These are phyloP conservation scores for Parasteatoda tepidariorum DNA, from an alignment of 1,140 invertebrate species.

Conservation along the genomic window DNA sequence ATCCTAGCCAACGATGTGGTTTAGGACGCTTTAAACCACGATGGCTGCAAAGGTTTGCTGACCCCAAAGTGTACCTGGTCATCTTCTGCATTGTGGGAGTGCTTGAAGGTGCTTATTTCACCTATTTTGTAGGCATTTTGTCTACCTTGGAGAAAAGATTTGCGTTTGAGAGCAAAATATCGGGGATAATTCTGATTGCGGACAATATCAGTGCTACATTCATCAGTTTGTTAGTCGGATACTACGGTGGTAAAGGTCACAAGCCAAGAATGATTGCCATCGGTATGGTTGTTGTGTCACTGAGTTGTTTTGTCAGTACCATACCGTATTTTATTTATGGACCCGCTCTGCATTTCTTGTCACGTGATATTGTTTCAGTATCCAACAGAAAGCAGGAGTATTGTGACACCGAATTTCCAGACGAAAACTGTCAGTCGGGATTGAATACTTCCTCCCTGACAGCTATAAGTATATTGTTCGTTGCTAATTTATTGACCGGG, in stretches of 20 bases:
- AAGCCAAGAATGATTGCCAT: conserved; percentile 78
- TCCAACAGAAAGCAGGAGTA: background rate
- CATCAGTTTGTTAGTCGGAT: conserved; percentile 73
- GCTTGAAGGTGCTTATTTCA: conserved; percentile 80
- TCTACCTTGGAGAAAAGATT: conserved; percentile 85
- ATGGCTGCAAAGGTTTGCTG: conserved; percentile 78
- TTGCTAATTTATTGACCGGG: conserved; percentile 62
- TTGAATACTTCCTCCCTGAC: conserved; percentile 65
- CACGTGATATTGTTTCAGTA: background rate
- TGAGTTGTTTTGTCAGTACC: conserved; percentile 76
- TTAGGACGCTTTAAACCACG: conserved; percentile 74
- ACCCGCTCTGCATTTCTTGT: conserved; percentile 64
- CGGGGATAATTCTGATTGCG: conserved; percentile 71
- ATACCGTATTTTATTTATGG: conserved; percentile 79
- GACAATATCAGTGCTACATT: conserved; percentile 72
- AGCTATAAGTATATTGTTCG: conserved; percentile 61
- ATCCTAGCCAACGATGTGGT: conserved; percentile 70
- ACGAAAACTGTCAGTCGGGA: conserved; percentile 63
- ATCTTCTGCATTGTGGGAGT: conserved; percentile 79
- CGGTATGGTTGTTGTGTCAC: conserved; percentile 77
- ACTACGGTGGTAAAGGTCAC: conserved; percentile 77
- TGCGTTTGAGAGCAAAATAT: conserved; percentile 81
- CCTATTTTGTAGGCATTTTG: conserved; percentile 82
- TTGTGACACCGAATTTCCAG: conserved; percentile 11
- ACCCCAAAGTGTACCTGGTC: conserved; percentile 80